Evolutionary conservation across 2,797 vertebrate genomes (phyloP).

Genomic region (Podarcis siculus): DNA sequence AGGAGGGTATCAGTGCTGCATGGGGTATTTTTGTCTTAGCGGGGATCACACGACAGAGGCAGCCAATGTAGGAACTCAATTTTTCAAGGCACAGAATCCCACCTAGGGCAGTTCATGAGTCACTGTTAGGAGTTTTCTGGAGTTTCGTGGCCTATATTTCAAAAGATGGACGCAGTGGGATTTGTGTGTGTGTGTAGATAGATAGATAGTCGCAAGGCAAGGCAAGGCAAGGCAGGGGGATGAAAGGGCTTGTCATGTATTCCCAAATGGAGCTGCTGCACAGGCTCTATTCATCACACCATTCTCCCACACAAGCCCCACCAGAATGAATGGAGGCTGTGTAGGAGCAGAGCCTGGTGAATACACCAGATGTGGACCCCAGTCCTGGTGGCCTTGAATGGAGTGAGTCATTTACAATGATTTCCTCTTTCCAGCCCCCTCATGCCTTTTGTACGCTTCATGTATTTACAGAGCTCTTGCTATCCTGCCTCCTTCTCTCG

Average conservation of each 20-base stretch:
- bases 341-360: slow-evolving; percentile 1
- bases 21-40: not conserved
- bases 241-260: not conserved
- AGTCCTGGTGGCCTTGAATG: not conserved
- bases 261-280: not conserved
- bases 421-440: slow-evolving; percentile 12
- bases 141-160: not conserved
- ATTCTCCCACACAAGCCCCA: not conserved
- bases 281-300: not conserved
- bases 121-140: not conserved
- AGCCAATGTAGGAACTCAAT: not conserved
- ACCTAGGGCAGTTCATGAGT: not conserved
- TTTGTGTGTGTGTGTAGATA: no score
- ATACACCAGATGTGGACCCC: slow-evolving; percentile 19
- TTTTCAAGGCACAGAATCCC: not conserved
- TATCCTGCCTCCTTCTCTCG: not conserved
- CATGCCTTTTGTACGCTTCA: not conserved
- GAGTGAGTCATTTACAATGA: slow-evolving; percentile 11
- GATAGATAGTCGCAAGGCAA: not conserved
- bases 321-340: slow-evolving; percentile 13
- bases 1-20: not conserved
- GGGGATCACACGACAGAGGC: not conserved
- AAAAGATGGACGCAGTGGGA: no score
- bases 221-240: not conserved
- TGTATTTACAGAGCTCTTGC: slow-evolving; percentile 6